These are phyloP conservation scores for Helleia helle DNA, from an alignment of 2,888 invertebrate genomes.

Conservation along the genomic window DNA sequence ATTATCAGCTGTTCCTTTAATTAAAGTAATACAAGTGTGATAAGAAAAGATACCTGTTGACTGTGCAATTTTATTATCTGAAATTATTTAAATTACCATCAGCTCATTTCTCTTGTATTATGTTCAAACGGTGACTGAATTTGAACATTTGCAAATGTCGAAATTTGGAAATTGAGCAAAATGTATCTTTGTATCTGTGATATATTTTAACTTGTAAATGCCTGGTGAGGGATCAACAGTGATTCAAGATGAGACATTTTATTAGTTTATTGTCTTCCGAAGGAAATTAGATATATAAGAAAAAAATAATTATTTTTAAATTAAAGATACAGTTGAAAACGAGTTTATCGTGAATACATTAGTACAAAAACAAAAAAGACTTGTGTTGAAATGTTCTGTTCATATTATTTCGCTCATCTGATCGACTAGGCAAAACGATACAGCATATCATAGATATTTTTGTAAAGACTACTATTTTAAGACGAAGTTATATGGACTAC, in stretches of 20 bases:
- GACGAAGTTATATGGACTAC: no score
- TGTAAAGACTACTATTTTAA: constrained; percentile 25
- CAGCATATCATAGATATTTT: constrained; percentile 31
- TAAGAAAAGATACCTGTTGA: no score
- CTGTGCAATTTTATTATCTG: no score
- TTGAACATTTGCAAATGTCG: no score
- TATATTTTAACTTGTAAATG: constrained; percentile 28
- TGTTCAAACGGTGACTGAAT: no score
- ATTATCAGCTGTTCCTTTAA: background rate
- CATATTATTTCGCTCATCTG: constrained; percentile 13
- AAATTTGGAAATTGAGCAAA: no score
- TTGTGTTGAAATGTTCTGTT: background rate
- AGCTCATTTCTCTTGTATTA: no score
- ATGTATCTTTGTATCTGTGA: constrained; percentile 31
- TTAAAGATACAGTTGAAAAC: constrained; percentile 1
- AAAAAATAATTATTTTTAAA: constrained; percentile 1
- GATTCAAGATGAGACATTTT: constrained; percentile 21
- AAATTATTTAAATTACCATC: background rate
- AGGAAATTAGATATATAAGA: constrained; percentile 11
- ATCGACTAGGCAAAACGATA: constrained; percentile 20
- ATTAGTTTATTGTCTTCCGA: constrained; percentile 29
- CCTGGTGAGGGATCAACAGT: constrained; percentile 18
- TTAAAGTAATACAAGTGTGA: no score
- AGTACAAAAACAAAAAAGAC: constrained; percentile 8
- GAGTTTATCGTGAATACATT: constrained; percentile 3